Base-by-base conservation (phyloP, 2,113 vertebrate genomes). In the Nannobrachium achirus region DNA sequence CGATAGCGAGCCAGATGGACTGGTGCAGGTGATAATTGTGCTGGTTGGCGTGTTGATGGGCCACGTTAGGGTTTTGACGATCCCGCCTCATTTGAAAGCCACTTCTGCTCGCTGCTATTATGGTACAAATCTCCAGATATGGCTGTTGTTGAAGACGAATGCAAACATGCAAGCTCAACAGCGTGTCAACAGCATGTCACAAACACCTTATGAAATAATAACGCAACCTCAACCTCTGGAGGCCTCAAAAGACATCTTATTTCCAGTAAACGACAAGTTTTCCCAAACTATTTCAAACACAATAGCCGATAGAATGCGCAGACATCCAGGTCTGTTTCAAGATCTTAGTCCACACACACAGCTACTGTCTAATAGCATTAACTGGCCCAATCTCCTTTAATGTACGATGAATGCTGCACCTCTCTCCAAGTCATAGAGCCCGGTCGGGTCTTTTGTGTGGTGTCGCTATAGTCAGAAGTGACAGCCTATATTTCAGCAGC, bases 401-500 rank as follows among this genome's bases (percentile, higher is more conserved):
- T 18, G 33, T 48, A 57, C 75, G 46, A 56, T 65, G 72, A 80
- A 56, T 56, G 67, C 63, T 65, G 69, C 73, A 58, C 55, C 53
- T 78, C 71, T 78, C 71, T 49, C 44, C 42, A 19, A 78, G 66
- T 56, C 63, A 20, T 62, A 52, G 71, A 73, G 71, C 73, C 63
- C 81, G 60, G 42, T 69, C 67, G 52, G 57, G 66, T 83, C 79
- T 73, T 83, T 84, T 86, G 85, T 85, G 82, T 63, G 71, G 57
- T 59, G 71, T 73, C 20, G 56, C 76, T 78, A 33, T 33, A 79
- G 73, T 84, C 86, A 80, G 70, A 80, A 76, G 78, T 89, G 89
- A 90, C 86, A 88, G 83, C 73, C 84, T 86, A 78, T 86, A 86
- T 82, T 89, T 87, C 77, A 66, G 57, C 69, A 78, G 88, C 66